Percentiles rank a stretch among this genome's conserved stretches.
phyloP scores from a whole-genome alignment of 2,113 vertebrate genomes.

The Atlantisia rogersi region DNA sequence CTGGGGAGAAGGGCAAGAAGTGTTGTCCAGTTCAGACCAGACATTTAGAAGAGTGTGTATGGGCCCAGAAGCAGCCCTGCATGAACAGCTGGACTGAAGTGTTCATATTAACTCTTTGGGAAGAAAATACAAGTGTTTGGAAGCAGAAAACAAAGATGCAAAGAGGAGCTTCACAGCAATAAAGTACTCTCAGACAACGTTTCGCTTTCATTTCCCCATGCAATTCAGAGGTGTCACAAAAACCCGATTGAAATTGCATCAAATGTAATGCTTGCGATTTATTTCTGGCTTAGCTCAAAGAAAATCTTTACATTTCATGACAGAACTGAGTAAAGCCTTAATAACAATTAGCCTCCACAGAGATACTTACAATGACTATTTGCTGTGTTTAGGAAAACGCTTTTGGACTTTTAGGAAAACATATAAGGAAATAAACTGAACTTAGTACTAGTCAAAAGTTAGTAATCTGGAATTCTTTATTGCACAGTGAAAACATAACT shows the following conservation, averaged over 20 bases:
- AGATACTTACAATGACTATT: neutral
- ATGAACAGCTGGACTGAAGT: neutral
- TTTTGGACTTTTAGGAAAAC: neutral
- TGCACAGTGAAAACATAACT: neutral
- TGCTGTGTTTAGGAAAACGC: neutral
- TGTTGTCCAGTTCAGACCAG: neutral
- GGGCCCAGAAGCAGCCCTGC: neutral
- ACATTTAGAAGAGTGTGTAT: accelerated
- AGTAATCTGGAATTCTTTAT: neutral
- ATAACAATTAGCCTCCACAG: conserved; percentile 36
- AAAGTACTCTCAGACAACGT: neutral
- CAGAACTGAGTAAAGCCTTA: conserved; percentile 12
- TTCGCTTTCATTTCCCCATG: neutral
- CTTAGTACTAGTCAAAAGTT: neutral
- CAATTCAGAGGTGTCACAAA: neutral
- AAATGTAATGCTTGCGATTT: neutral
- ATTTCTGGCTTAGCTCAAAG: neutral
- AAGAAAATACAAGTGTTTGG: neutral
- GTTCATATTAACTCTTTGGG: neutral
- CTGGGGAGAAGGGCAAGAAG: neutral
- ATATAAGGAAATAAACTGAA: neutral
- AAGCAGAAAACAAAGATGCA: neutral
- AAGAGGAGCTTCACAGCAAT: neutral
- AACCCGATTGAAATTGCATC: neutral
- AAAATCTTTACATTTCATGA: conserved; percentile 14